Evolutionary conservation across 1,140 invertebrate genomes (phyloP).

Genomic region (Macrobrachium rosenbergii): DNA sequence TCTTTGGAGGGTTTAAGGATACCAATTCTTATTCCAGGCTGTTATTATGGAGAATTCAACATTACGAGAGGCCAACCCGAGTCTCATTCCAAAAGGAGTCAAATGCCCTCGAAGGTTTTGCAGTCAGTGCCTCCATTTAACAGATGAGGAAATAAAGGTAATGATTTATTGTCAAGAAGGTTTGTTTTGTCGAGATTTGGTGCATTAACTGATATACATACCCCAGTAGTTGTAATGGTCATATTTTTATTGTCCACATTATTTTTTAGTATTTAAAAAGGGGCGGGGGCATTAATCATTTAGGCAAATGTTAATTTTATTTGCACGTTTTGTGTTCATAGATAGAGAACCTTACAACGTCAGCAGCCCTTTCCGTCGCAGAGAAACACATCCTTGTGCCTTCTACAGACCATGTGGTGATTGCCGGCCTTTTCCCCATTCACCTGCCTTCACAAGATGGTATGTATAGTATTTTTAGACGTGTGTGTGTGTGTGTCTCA

Average conservation of each 20-base stretch:
- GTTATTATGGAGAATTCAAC: conserved; percentile 40
- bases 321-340: neutral
- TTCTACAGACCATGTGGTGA: conserved; percentile 66
- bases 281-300: neutral
- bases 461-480: neutral
- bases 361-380: neutral
- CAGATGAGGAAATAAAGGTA: conserved; percentile 13
- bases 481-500: neutral
- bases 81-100: neutral
- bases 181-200: neutral
- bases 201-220: neutral
- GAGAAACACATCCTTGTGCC: conserved; percentile 47
- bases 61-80: neutral
- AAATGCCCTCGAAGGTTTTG: conserved; percentile 24
- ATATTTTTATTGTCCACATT: neutral
- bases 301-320: neutral
- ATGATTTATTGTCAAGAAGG: neutral
- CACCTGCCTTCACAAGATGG: conserved; percentile 67
- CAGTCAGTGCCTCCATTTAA: conserved; percentile 2
- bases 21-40: neutral
- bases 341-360: conserved; percentile 27
- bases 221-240: neutral
- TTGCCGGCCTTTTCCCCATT: conserved; percentile 68
- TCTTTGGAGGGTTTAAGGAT: neutral
- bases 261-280: neutral